A percentile compares a stretch with the other conserved stretches of the same genome.
Conservation (phyloP, 2,113 vertebrate species). For the Nerophis ophidion region DNA sequence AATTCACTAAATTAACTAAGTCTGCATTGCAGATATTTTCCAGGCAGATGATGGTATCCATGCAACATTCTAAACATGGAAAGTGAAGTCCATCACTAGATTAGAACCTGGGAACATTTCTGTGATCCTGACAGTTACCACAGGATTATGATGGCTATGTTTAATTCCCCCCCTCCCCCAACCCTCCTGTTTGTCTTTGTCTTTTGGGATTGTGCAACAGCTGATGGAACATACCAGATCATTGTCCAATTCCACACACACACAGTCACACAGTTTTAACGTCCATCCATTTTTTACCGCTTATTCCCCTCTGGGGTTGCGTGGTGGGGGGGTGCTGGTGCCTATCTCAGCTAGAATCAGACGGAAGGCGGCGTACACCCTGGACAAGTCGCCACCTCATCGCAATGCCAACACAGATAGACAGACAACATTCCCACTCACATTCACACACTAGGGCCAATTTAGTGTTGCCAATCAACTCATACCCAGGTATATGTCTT, state of each 20-base stretch:
- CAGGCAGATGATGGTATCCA: slow-evolving; percentile 9
- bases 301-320: no score
- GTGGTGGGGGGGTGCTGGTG: no score
- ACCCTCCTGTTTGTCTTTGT: slow-evolving; percentile 15
- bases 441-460: no score
- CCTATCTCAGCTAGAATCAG: no score
- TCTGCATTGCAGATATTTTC: slow-evolving; percentile 2
- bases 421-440: no score
- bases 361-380: no score
- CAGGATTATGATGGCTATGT: slow-evolving; percentile 43
- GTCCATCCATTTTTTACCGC: no score
- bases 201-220: slow-evolving; percentile 48
- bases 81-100: slow-evolving; percentile 13
- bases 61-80: slow-evolving; percentile 36
- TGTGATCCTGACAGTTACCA: slow-evolving; percentile 39
- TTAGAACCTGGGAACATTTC: slow-evolving; percentile 19
- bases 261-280: slow-evolving; percentile 1
- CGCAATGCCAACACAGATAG: no score
- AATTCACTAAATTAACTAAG: background rate
- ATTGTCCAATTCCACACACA: slow-evolving; percentile 16
- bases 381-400: no score
- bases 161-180: slow-evolving; percentile 7
- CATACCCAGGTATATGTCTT: no score
- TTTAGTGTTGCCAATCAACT: no score
- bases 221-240: slow-evolving; percentile 59